Percentiles rank a stretch among this genome's conserved stretches.
Evolutionary conservation across 2,888 invertebrate species (phyloP).

Genomic region (Patella caerulea): DNA sequence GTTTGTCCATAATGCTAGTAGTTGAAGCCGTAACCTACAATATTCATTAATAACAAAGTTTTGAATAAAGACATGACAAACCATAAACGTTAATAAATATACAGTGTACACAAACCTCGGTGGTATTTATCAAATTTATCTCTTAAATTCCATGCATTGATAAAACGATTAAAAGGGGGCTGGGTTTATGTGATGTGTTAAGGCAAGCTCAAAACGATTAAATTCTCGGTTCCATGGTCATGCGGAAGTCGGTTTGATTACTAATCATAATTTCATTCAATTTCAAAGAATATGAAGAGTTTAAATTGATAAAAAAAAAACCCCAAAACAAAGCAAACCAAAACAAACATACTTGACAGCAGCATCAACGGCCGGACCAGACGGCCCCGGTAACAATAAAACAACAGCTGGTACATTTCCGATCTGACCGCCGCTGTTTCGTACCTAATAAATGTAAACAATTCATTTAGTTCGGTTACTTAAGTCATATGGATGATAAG

Average conservation of each 20-base stretch:
- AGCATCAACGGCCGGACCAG: conserved; percentile 61
- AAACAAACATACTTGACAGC: conserved; percentile 56
- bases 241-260: too few relatives aligned
- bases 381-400: conserved; percentile 61
- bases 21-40: conserved; percentile 62
- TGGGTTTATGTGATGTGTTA: too few relatives aligned
- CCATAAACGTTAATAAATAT: not conserved
- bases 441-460: conserved; percentile 38
- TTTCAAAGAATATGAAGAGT: too few relatives aligned
- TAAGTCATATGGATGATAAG: not conserved
- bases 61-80: not conserved
- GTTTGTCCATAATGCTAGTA: conserved; percentile 68
- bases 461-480: too few relatives aligned
- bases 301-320: too few relatives aligned
- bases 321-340: not conserved
- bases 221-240: too few relatives aligned
- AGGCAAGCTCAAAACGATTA: too few relatives aligned
- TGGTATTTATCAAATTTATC: too few relatives aligned
- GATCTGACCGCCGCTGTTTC: conserved; percentile 49
- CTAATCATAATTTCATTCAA: too few relatives aligned
- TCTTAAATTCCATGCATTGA: too few relatives aligned
- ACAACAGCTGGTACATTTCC: conserved; percentile 63
- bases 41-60: not conserved
- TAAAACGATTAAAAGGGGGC: too few relatives aligned
- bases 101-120: too few relatives aligned